Evolutionary conservation across 92 coral and sea anemone species (phyloP), one percentile per base, ranked within the genome.

Genomic region (Chrysogorgia sp.): DNA sequence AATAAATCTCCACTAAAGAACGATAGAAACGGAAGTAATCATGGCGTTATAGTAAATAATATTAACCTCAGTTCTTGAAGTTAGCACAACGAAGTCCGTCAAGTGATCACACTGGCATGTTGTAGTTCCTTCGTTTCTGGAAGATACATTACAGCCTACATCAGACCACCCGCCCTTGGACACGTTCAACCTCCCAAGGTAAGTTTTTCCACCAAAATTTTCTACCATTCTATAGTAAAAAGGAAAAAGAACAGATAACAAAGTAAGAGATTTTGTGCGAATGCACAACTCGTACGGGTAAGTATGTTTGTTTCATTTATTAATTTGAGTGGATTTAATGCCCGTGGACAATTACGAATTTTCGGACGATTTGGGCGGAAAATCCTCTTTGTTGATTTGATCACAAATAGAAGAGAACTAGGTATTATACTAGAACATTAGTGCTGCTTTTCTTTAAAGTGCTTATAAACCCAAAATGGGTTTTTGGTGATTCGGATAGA

Each of bases 51-150:
- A 7, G 20, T 3, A n/a, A 24, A 33, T 3, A 56, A 6, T 55
- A 67, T 20, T 47, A 74, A 90, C 98, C 98, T 89, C 82, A 74
- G 86, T 92, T 82, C 86, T 89, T 32, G 87, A 87, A 57, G 92
- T 90, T 58, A 93, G 64, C 4, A 89, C 88, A 14, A 92, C 85
- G 53, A 93, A 93, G 67, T 88, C 88, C 6, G 98, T 91, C 82
- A 91, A 76, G 75, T 93, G 98, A 71, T 93, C 87, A 85, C 98
- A 93, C 40, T 87, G 89, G 70, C 98, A 93, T 62, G 87, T 86
- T 26, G 92, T 93, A 53, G 83, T 87, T 29, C 65, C 79, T 41
- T 59, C 29, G 0, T 79, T 61, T 2, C 85, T 85, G 10, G 90
- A 89, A 15, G 64, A 69, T 52, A 93, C 83, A 30, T 80, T 86